Conservation (phyloP, 2,797 vertebrate genomes). For the Zalophus californianus region DNA sequence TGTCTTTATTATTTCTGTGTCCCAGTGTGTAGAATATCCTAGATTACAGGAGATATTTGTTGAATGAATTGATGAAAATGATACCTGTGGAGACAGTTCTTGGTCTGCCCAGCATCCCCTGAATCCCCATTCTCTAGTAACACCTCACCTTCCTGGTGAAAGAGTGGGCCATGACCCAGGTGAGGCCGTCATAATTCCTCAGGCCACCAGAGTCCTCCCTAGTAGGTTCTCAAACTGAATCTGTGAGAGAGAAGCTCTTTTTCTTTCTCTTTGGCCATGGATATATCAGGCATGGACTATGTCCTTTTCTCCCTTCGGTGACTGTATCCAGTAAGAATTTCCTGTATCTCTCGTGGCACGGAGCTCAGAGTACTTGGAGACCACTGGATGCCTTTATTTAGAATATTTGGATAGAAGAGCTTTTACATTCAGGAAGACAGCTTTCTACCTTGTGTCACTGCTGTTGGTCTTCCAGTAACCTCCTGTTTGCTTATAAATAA, state of each 20-base stretch:
- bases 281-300: neutral
- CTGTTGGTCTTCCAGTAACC: conserved; percentile 48
- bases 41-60: neutral
- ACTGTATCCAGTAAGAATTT: conserved; percentile 5
- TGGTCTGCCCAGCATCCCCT: neutral
- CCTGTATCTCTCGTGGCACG: neutral
- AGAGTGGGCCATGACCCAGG: neutral
- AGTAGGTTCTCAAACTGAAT: neutral
- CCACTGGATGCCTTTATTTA: conserved; percentile 26
- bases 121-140: neutral
- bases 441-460: conserved; percentile 1
- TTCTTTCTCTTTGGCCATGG: conserved; percentile 27
- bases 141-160: neutral
- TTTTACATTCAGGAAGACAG: conserved; percentile 55
- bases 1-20: conserved; percentile 16
- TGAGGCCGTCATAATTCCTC: neutral
- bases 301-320: conserved; percentile 2
- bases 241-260: neutral
- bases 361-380: conserved; percentile 23
- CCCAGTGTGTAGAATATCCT: neutral
- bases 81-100: neutral
- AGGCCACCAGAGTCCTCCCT: neutral
- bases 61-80: neutral
- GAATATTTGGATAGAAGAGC: conserved; percentile 1
- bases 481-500: conserved; percentile 69